Evolutionary conservation across 2,888 invertebrate genomes (phyloP), one percentile per base, ranked within the genome.

Genomic region (Lampropteryx suffumata): DNA sequence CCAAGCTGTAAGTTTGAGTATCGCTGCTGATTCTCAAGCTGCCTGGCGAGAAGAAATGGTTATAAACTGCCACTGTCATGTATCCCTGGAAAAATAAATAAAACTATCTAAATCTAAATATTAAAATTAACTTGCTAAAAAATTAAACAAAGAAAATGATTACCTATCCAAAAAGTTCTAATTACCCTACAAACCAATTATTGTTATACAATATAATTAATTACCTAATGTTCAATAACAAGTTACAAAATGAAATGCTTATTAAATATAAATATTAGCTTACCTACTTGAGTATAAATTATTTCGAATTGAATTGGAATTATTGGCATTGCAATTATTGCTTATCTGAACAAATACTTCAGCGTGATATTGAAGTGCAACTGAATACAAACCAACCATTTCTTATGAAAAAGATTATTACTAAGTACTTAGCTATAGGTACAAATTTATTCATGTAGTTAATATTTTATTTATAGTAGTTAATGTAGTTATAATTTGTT

Each of bases 1-100:
- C 57, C n/a, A 73, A 26, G 10, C 43, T 59, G 14, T 77, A 46
- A n/a, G 52, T 59, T 9, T 70, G 65, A 11, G 60, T 37, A 9
- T 59, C 55, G 0, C 71, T 75, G 1, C 60, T 59, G 3, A 79
- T 34, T 54, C 66, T 76, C 1, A 87, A 58, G 46, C 75, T 76
- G 1, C 84, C 85, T 0, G 84, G 77, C 13, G 60, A 35, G 47
- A 79, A 81, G 56, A 79, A 82, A 53, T 84, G 73, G 2, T 77
- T 48, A 57, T 80, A 84, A 0, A 73, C 58, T 9, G 71, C 71
- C 10, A 86, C 47, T 11, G 71, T 61, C n/a, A 79, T 27, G 34
- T 69, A 69, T 1, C 72, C 73, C 86, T 84, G 72, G 24, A 79
- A 73, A 46, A 41, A 4, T n/a, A 52, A 32, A 34, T 12, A 34